These are phyloP conservation scores for Myodes glareolus DNA, from an alignment of 2,113 vertebrate genomes.

Conservation along the genomic window DNA sequence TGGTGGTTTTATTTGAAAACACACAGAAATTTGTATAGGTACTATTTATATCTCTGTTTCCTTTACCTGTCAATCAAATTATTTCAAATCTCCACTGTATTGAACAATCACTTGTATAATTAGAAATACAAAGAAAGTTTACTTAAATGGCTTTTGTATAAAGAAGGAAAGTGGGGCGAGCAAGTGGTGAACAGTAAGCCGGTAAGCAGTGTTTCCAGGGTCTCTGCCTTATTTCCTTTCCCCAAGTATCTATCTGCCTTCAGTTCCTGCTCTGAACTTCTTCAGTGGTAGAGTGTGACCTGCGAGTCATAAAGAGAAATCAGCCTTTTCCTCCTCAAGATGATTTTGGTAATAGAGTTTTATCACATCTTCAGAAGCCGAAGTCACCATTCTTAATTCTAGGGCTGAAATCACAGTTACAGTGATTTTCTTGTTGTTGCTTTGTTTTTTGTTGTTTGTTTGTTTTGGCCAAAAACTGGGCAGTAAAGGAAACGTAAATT, in stretches of 20 bases:
- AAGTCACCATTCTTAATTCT: background rate
- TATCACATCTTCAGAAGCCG: background rate
- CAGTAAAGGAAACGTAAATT: background rate
- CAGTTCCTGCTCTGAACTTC: background rate
- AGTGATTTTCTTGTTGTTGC: background rate
- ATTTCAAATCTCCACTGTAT: background rate
- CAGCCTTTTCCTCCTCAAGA: background rate
- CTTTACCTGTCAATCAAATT: background rate
- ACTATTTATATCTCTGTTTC: background rate
- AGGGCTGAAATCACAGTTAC: background rate
- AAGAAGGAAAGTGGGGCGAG: too few relatives aligned
- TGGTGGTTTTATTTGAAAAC: constrained; percentile 16
- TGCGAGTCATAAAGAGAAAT: background rate
- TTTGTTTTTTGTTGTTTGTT: background rate
- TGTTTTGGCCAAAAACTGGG: background rate
- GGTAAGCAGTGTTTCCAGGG: too few relatives aligned
- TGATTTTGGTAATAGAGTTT: background rate
- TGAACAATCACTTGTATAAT: background rate
- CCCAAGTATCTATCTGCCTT: too few relatives aligned
- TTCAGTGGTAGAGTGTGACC: background rate
- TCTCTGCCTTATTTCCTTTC: background rate
- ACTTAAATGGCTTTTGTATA: background rate
- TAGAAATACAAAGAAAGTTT: background rate
- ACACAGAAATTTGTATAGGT: background rate
- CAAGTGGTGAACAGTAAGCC: background rate